phyloP scores from a whole-genome alignment of 23 tunicate species.

The Phallusia fumigata region DNA sequence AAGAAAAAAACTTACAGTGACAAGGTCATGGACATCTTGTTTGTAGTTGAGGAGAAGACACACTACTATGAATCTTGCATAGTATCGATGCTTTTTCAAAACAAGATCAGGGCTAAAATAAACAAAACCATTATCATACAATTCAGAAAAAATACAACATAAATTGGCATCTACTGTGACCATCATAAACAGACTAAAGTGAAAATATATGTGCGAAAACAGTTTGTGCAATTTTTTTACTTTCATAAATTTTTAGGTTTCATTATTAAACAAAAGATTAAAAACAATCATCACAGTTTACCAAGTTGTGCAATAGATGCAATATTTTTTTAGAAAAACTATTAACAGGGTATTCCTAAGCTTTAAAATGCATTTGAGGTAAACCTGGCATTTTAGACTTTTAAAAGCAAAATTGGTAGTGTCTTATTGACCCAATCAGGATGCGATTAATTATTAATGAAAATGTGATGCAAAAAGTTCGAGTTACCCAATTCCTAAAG shows the following conservation, averaged over 20 bases:
- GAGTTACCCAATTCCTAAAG: no score
- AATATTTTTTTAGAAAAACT: no score
- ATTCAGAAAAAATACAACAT: background rate
- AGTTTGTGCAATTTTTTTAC: no score
- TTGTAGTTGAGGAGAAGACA: constrained; percentile 76
- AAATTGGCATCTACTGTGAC: background rate
- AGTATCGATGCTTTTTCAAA: constrained; percentile 83
- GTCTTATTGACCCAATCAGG: background rate
- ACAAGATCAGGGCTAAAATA: constrained; percentile 53
- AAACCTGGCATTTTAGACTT: background rate
- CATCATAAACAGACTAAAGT: background rate
- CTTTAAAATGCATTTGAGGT: background rate
- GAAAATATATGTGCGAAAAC: no score
- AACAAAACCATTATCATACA: background rate
- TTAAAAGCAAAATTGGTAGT: background rate
- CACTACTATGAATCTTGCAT: constrained; percentile 84
- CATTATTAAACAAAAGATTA: no score
- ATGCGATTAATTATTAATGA: background rate
- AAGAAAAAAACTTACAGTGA: constrained; percentile 28
- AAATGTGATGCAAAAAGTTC: background rate
- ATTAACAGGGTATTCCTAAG: background rate
- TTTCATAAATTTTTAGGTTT: no score
- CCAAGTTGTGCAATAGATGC: no score
- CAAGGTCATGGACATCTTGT: constrained; percentile 58
- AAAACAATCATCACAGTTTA: no score